Evolutionary conservation across 1,140 invertebrate genomes (phyloP), one percentile per base, ranked within the genome.

Genomic region (Chironomus tepperi): DNA sequence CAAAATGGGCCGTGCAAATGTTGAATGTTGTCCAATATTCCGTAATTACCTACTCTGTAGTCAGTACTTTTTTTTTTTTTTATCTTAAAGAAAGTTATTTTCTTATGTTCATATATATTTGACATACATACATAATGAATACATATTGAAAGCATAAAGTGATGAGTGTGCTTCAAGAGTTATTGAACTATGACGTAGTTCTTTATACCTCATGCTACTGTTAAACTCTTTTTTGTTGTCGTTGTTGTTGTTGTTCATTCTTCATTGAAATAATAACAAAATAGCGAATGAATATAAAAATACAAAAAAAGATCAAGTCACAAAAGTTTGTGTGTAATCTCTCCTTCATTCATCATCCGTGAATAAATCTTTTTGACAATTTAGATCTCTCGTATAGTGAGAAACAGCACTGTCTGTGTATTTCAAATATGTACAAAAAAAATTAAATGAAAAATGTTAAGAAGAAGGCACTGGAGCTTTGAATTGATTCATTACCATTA

Each of bases 21-120:
- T 57, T 57, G 47, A 57, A 57, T 57, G 47, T 57, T 57, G 47
- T 57, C 47, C 47, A 57, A 57, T 57, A 57, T 57, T 57, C 47
- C n/a, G 12, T 57, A 57, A 57, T 57, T 57, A 57, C 12, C 43
- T 47, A 47, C 43, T n/a, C 24, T 34, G 24, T 57, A 57, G 47
- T 57, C 8, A n/a, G 47, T 57, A 57, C 47, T n/a, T 57, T 57
- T 57, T n/a, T 57, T n/a, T 57, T 1, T 12, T 57, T 12, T 57
- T 57, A n/a, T 57, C 47, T 57, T 57, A 15, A 57, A 57, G 47
- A 57, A 57, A 57, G 47, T 57, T 47, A 3, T 15, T 47, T 47
- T 47, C 15, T 34, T 34, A 2, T 34, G 1, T 34, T 34, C 24
- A 2, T 34, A 34, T 57, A 57, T 57, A n/a, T n/a, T 57, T 57